Evolutionary conservation across 2,113 vertebrate species (phyloP).

Genomic region (Pollimyrus isidori): DNA sequence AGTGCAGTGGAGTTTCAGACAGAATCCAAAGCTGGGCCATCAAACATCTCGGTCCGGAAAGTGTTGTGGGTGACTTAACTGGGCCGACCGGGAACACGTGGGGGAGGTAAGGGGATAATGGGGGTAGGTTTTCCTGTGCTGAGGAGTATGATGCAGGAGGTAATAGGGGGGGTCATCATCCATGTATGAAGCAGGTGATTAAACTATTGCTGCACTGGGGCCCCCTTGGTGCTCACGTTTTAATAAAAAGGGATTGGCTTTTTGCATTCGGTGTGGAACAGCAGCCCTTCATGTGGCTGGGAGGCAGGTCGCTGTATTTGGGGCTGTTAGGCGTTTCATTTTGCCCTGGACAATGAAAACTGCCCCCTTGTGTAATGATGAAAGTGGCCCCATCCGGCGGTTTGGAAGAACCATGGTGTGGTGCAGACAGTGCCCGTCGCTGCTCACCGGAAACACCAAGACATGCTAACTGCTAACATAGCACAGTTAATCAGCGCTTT

Average conservation of each 20-base stretch:
- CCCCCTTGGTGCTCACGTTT: constrained; percentile 38
- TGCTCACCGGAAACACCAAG: no score
- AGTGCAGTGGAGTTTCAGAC: not conserved
- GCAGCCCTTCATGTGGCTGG: not conserved
- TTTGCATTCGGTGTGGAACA: constrained; percentile 13
- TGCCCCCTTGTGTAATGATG: not conserved
- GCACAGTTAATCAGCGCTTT: not conserved
- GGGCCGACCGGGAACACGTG: not conserved
- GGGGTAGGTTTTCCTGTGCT: not conserved
- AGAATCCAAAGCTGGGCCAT: not conserved
- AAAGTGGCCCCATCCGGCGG: not conserved
- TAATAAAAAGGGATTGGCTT: constrained; percentile 39
- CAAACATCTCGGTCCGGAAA: not conserved
- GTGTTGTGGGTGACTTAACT: not conserved
- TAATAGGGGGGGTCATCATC: not conserved
- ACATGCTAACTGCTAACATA: not conserved
- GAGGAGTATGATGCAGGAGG: not conserved
- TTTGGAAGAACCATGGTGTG: not conserved
- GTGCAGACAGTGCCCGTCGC: not conserved
- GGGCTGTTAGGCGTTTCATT: not conserved
- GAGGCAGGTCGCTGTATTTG: not conserved
- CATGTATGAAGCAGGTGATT: constrained; percentile 31
- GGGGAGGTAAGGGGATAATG: not conserved
- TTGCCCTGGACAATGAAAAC: not conserved
- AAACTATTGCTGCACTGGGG: constrained; percentile 11